Base-by-base conservation (phyloP, 2,113 vertebrate species). In the Halcyon senegalensis region DNA sequence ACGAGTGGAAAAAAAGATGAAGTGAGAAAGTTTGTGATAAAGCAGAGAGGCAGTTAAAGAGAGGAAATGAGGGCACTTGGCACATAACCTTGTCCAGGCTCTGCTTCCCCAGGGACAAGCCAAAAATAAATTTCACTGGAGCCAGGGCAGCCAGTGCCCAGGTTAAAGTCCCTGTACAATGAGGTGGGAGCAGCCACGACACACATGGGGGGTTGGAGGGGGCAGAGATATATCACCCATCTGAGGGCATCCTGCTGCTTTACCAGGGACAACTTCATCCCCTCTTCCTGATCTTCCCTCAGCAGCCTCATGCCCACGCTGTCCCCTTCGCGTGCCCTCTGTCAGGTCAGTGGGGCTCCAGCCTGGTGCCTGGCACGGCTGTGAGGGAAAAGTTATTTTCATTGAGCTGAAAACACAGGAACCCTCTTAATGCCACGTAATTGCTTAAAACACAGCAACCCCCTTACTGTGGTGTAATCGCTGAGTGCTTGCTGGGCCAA, bases 41-140 rank as follows among this genome's bases (percentile, higher is more conserved):
- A 95, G 94, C 95, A 96, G 91, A 83, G 69, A 94, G 76, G 90
- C 85, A 94, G 76, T 96, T 94, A 94, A 94, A 35, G 66, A 70
- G 72, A 93, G 88, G 87, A 95, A 93, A 91, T 75, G 75, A 81
- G 37, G 37, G 63, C 13, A 7, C 59, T 83, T 28, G 18, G 68
- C 84, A 84, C 0, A 0, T 88, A 95, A 95, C 85, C 83, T 94
- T 90, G 87, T 35, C 44, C 8, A 3, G 79, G 75, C 84, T 76
- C 50, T 39, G 48, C 41, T 93, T 66, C 48, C 73, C 73, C 14
- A 2, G 13, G 41, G 51, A 89, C 11, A 0, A 87, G 90, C 81
- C 81, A 95, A 95, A 95, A 93, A 91, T 93, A 87, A 81, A 93
- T 50, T 68, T 89, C 72, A 72, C 63, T 73, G 64, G 53, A 75